Evolutionary conservation across 2,888 invertebrate species (phyloP).

Genomic region (Steinernema carpocapsae): DNA sequence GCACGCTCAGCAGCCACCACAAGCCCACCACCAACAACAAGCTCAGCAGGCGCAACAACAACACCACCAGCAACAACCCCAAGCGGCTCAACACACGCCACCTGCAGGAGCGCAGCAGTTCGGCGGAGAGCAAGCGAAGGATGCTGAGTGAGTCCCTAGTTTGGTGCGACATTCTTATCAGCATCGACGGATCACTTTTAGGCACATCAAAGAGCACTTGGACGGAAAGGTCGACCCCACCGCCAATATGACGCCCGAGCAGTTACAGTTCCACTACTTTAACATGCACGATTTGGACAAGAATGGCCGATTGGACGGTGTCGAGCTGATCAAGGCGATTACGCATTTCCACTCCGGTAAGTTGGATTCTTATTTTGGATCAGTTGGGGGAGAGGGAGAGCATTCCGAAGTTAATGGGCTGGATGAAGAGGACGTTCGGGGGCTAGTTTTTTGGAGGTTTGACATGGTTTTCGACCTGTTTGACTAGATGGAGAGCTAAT

Average conservation of each 20-base stretch:
- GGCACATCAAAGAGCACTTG: constrained; percentile 91
- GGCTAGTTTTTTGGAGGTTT: too few relatives aligned
- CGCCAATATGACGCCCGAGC: constrained; percentile 83
- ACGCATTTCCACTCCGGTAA: constrained; percentile 83
- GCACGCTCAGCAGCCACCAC: constrained; percentile 49
- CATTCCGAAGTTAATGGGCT: too few relatives aligned
- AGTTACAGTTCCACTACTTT: constrained; percentile 91
- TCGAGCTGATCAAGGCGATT: constrained; percentile 90
- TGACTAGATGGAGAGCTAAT: too few relatives aligned
- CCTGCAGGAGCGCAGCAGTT: constrained; percentile 54
- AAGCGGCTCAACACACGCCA: constrained; percentile 43
- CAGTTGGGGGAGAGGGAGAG: too few relatives aligned
- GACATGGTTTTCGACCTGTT: too few relatives aligned
- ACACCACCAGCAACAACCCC: constrained; percentile 45
- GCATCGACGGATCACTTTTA: constrained; percentile 69
- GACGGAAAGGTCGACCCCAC: constrained; percentile 83
- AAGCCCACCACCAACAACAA: constrained; percentile 50
- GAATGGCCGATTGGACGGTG: constrained; percentile 91
- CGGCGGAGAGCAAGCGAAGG: constrained; percentile 66
- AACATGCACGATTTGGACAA: constrained; percentile 96
- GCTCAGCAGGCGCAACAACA: constrained; percentile 46
- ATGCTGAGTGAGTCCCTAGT: constrained; percentile 58
- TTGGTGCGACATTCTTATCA: not conserved
- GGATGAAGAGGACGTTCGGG: too few relatives aligned
- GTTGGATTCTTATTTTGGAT: too few relatives aligned